phyloP scores from a whole-genome alignment of 2,888 invertebrate species.

The Cyaniris semiargus region DNA sequence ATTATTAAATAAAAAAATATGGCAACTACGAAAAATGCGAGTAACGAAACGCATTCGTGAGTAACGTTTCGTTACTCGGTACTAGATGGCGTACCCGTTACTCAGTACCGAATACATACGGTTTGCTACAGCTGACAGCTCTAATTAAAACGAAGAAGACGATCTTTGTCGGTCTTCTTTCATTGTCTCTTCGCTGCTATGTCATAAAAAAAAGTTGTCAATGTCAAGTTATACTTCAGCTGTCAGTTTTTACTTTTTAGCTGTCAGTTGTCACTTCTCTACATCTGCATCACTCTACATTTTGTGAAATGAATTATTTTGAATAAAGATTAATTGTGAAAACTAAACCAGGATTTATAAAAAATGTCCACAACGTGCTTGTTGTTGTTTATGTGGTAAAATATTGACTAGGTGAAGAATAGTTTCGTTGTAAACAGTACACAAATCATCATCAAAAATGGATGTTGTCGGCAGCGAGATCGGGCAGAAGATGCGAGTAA shows the following conservation, averaged over 20 bases:
- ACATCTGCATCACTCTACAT: neutral
- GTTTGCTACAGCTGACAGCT: too few relatives aligned
- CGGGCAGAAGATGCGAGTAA: conserved; percentile 92
- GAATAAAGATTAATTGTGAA: neutral
- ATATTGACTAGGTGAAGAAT: neutral
- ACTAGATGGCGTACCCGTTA: too few relatives aligned
- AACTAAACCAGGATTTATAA: neutral
- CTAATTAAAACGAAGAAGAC: too few relatives aligned
- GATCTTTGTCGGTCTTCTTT: too few relatives aligned
- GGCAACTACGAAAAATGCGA: too few relatives aligned
- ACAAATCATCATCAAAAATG: conserved; percentile 71
- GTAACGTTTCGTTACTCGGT: too few relatives aligned
- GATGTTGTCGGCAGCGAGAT: conserved; percentile 91
- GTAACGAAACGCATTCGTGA: too few relatives aligned
- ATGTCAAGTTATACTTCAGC: too few relatives aligned
- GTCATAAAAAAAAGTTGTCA: too few relatives aligned
- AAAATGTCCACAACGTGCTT: neutral
- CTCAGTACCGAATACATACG: too few relatives aligned
- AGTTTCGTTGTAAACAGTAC: conserved; percentile 19
- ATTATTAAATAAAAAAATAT: too few relatives aligned
- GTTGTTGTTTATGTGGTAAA: neutral
- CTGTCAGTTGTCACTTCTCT: neutral
- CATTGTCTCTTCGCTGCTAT: too few relatives aligned
- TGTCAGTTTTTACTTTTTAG: neutral
- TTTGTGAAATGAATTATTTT: neutral